phyloP scores from a whole-genome alignment of 1,140 invertebrate species.

The Caerostris extrusa region DNA sequence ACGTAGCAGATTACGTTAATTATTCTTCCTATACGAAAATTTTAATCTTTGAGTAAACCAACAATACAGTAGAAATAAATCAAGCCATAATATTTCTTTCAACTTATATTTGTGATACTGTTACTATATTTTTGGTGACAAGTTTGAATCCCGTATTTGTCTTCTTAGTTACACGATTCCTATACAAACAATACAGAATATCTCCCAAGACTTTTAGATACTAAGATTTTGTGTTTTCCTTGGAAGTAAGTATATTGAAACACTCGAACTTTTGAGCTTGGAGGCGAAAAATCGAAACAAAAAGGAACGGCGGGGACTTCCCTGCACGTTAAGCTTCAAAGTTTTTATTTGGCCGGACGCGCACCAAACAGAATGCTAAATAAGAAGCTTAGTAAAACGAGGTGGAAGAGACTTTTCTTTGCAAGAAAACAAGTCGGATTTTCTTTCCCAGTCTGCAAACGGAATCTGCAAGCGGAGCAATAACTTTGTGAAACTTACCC shows the following conservation, averaged over 20 bases:
- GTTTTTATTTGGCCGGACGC: conserved; percentile 13
- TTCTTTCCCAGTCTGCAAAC: background rate
- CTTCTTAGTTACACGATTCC: too few species aligned
- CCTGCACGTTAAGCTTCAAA: too few species aligned
- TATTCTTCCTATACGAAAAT: too few species aligned
- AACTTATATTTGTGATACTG: too few species aligned
- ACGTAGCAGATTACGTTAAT: too few species aligned
- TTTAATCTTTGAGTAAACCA: too few species aligned
- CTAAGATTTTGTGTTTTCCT: background rate
- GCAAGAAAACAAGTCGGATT: background rate
- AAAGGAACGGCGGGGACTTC: background rate
- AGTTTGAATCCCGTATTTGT: too few species aligned
- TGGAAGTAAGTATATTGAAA: background rate
- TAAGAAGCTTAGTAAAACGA: conserved; percentile 34
- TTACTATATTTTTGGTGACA: too few species aligned
- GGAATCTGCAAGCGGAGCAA: background rate
- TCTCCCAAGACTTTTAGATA: too few species aligned
- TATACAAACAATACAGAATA: too few species aligned
- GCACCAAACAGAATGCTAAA: conserved; percentile 31
- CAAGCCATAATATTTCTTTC: too few species aligned
- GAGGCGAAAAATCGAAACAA: background rate
- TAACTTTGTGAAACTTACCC: conserved; percentile 13
- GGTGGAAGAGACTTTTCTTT: background rate
- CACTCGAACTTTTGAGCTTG: conserved; percentile 1
- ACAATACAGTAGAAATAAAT: too few species aligned